Evolutionary conservation across 1,140 invertebrate species (phyloP).

Genomic region (Heliconius hewitsoni): DNA sequence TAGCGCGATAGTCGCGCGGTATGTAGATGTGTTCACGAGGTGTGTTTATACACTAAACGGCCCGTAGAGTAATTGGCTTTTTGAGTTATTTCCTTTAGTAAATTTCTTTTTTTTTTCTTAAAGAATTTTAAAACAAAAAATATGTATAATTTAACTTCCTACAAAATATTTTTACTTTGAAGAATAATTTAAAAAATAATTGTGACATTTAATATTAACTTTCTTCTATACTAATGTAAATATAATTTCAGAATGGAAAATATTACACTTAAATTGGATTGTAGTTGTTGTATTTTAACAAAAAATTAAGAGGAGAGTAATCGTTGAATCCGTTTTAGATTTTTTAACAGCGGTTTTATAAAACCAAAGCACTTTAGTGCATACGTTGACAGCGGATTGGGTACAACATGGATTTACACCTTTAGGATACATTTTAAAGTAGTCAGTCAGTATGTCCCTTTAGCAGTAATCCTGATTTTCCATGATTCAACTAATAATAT

Average conservation of each 20-base stretch:
- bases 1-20: slow-evolving; percentile 16
- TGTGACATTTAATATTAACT: slow-evolving; percentile 47
- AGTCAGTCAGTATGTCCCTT: background rate
- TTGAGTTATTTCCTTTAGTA: slow-evolving; percentile 40
- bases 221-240: slow-evolving; percentile 45
- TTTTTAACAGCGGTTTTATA: slow-evolving; percentile 25
- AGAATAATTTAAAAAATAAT: slow-evolving; percentile 8
- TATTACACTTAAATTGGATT: slow-evolving; percentile 10
- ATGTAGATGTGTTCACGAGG: slow-evolving; percentile 39
- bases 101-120: slow-evolving; percentile 29
- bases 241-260: slow-evolving; percentile 33
- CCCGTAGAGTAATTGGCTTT: slow-evolving; percentile 56
- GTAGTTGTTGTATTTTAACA: slow-evolving; percentile 39
- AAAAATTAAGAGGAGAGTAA: background rate
- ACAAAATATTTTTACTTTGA: slow-evolving; percentile 6
- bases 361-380: slow-evolving; percentile 26
- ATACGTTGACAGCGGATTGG: slow-evolving; percentile 24
- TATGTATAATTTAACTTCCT: background rate
- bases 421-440: background rate
- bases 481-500: background rate
- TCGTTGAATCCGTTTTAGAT: slow-evolving; percentile 32
- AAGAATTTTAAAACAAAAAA: background rate
- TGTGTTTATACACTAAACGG: slow-evolving; percentile 26
- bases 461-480: background rate
- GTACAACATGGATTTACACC: slow-evolving; percentile 17